Conservation (phyloP, 2,113 vertebrate species). For the Syngnathus scovelli region DNA sequence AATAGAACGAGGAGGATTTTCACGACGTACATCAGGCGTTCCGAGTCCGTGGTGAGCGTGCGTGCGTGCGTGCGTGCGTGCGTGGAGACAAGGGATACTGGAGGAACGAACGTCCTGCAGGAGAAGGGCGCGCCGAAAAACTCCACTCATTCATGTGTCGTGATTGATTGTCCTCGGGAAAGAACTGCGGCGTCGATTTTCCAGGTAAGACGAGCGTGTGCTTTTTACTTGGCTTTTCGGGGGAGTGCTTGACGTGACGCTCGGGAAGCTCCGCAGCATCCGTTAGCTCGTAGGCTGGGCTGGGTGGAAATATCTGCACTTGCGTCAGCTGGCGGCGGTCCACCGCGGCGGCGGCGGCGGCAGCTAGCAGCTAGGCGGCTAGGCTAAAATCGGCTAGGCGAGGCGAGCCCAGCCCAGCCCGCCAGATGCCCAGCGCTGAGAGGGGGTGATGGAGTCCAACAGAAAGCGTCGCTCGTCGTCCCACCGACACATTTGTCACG, state of each 20-base stretch:
- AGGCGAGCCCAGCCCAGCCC: constrained; percentile 8
- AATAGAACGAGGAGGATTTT: constrained; percentile 21
- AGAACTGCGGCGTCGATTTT: constrained; percentile 60
- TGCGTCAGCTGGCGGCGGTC: constrained; percentile 62
- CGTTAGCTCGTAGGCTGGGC: constrained; percentile 34
- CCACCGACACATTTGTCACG: accelerated
- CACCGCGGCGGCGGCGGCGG: constrained; percentile 36
- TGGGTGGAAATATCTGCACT: constrained; percentile 68
- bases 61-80: neutral
- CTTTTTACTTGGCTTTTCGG: neutral
- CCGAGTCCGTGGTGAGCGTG: constrained; percentile 7
- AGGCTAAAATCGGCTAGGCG: neutral
- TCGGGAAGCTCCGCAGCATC: constrained; percentile 36
- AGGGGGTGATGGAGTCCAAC: too few species aligned
- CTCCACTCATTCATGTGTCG: constrained; percentile 69
- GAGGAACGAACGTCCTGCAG: constrained; percentile 55
- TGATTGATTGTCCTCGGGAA: constrained; percentile 60
- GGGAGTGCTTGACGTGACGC: neutral
- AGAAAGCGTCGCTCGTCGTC: neutral
- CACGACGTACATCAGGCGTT: constrained; percentile 15
- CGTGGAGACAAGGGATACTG: constrained; percentile 41
- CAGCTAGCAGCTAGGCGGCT: constrained; percentile 20
- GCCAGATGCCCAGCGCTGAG: constrained; percentile 7
- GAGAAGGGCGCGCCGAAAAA: constrained; percentile 65
- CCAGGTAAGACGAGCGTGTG: constrained; percentile 60